Base-by-base conservation (phyloP, 2,797 vertebrate species). In the Nasua narica region DNA sequence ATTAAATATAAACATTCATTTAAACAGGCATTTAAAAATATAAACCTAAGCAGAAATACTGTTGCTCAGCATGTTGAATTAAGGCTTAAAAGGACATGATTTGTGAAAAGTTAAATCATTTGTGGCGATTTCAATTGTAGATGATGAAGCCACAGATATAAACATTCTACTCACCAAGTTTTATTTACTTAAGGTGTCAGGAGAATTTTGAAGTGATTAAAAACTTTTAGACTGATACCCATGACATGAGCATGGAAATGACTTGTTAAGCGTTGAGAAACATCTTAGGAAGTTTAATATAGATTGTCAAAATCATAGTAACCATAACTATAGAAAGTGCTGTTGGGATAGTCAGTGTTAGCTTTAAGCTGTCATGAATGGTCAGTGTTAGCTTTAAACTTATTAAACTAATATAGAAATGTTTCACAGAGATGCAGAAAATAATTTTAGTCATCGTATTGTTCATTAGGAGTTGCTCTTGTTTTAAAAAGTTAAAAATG, bases 401-500 rank as follows among this genome's bases (percentile, higher is more conserved):
- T 93, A 48, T 1, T 56, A 48, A 90, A 72, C n/a, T 69, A 46
- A 29, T 83, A 23, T 46, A 69, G 65, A 81, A 67, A 50, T 76
- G 48, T 81, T 96, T 50, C 35, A 32, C 19, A 40, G 18, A 37
- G 21, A 56, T 79, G 6, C 40, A 76, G 37, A 90, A 65, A 74
- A 72, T 81, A 67, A n/a, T 11, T 88, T 88, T 32, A 15, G 58
- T 92, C 27, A 69, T 84, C 50, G 12, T 77, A 19, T 89, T 89
- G 3, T 84, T 95, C 52, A 52, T 43, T 54, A 60, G 43, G 40
- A 93, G 32, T 82, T 74, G 43, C 76, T 72, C 8, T 60, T 65
- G n/a, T 32, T 58, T 58, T 93, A 65, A 90, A 65, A 90, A 90
- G 46, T 93, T 81, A 65, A 90, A 92, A 79, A 74, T n/a, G 16